Evolutionary conservation across 2,797 vertebrate genomes (phyloP).

Genomic region (Amazona finschi): DNA sequence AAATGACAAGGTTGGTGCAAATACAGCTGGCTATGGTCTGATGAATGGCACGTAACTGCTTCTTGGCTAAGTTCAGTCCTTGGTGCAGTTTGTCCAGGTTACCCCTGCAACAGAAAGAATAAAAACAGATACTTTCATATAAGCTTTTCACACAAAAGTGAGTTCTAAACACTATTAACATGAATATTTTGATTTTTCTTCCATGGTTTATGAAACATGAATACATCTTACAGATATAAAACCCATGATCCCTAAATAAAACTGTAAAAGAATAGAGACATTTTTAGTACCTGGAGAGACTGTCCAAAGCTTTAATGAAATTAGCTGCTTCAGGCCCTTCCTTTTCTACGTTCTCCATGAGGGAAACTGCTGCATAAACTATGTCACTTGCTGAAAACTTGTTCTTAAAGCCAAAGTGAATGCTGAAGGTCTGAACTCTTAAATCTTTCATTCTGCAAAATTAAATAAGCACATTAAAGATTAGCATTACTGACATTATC

Average conservation of each 20-base stretch:
- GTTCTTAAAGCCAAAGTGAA: constrained; percentile 96
- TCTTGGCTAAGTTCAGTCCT: constrained; percentile 92
- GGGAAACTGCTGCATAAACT: constrained; percentile 86
- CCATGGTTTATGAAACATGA: not conserved
- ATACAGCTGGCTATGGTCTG: constrained; percentile 97
- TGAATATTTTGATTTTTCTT: not conserved
- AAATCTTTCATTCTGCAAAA: constrained; percentile 91
- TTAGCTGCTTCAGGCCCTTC: constrained; percentile 82
- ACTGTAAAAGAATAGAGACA: not conserved
- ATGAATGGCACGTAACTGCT: constrained; percentile 89
- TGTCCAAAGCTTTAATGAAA: constrained; percentile 95
- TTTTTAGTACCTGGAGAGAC: constrained; percentile 88
- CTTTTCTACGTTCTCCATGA: constrained; percentile 90
- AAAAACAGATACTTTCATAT: not conserved
- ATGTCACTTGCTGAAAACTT: constrained; percentile 94
- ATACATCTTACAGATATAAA: not conserved
- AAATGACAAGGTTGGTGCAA: constrained; percentile 94
- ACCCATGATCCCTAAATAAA: not conserved
- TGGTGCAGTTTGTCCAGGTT: constrained; percentile 87
- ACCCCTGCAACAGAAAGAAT: constrained; percentile 73
- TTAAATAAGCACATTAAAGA: not conserved
- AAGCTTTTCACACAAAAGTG: not conserved
- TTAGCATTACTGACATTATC: not conserved
- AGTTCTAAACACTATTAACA: not conserved
- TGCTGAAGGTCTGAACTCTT: constrained; percentile 93